These are phyloP conservation scores for Drosophila trichaetosa DNA, from an alignment of 2,888 invertebrate species.

Conservation along the genomic window DNA sequence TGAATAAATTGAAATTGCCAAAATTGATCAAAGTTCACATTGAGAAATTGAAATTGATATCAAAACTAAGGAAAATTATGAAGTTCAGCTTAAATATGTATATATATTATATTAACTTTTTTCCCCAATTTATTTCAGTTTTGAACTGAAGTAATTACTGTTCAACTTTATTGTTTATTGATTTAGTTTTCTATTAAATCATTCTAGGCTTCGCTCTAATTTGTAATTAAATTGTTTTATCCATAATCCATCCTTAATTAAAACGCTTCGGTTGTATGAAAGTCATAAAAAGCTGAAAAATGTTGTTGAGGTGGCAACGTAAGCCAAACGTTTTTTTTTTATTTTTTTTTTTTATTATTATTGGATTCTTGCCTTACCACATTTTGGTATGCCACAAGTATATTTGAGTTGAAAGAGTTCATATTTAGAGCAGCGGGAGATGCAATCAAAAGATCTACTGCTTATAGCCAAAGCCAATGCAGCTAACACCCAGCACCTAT, in stretches of 20 bases:
- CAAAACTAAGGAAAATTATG: background rate
- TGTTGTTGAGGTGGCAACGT: background rate
- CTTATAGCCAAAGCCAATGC: slow-evolving; percentile 19
- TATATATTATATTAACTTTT: no score
- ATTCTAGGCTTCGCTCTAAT: no score
- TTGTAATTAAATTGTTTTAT: background rate
- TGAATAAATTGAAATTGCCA: background rate
- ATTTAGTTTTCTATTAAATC: background rate
- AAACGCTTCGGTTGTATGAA: background rate
- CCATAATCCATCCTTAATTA: background rate
- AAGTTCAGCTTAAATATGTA: no score
- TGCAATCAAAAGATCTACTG: slow-evolving; percentile 27
- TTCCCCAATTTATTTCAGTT: background rate
- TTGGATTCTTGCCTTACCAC: background rate
- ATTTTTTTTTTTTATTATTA: background rate
- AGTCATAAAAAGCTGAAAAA: background rate
- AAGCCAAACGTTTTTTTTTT: background rate
- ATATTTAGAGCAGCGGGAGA: slow-evolving; percentile 24
- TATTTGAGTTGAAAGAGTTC: slow-evolving; percentile 15
- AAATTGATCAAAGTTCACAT: background rate
- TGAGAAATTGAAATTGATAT: background rate
- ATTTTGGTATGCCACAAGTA: slow-evolving; percentile 12
- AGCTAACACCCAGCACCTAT: background rate
- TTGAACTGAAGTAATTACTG: background rate
- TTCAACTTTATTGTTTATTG: background rate